These are phyloP conservation scores for Chelonus insularis DNA, from an alignment of 1,140 invertebrate species.

Conservation along the genomic window DNA sequence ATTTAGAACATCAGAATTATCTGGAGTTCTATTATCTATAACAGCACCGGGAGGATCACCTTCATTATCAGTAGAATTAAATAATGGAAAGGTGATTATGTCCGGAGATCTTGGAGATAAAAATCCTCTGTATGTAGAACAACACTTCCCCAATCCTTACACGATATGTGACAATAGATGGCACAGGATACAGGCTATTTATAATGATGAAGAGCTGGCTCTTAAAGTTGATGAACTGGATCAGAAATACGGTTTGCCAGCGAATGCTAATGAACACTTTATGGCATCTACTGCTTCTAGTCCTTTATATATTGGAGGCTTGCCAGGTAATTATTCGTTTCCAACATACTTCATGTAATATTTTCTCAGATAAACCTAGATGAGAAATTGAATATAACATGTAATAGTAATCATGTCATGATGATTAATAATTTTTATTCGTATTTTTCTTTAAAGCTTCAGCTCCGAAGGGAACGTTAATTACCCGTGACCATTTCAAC, in stretches of 20 bases:
- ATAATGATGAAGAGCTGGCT: constrained; percentile 70
- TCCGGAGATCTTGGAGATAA: constrained; percentile 70
- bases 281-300: constrained; percentile 49
- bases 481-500: constrained; percentile 80
- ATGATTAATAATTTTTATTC: too few species aligned
- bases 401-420: too few species aligned
- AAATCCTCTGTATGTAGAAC: constrained; percentile 62
- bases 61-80: constrained; percentile 75
- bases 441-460: constrained; percentile 64
- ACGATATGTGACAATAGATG: constrained; percentile 83
- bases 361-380: too few species aligned
- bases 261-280: constrained; percentile 54
- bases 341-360: too few species aligned
- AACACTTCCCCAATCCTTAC: constrained; percentile 66
- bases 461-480: constrained; percentile 68
- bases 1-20: constrained; percentile 80
- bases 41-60: constrained; percentile 67
- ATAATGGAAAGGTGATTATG: constrained; percentile 77
- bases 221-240: constrained; percentile 73
- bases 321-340: constrained; percentile 80
- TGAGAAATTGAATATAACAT: too few species aligned
- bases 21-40: constrained; percentile 78
- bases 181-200: constrained; percentile 79
- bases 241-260: constrained; percentile 59
- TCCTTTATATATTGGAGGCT: constrained; percentile 81